phyloP scores from a whole-genome alignment of 37 sponge, comb jelly and placozoan species.

The Hexactinellida sp. region DNA sequence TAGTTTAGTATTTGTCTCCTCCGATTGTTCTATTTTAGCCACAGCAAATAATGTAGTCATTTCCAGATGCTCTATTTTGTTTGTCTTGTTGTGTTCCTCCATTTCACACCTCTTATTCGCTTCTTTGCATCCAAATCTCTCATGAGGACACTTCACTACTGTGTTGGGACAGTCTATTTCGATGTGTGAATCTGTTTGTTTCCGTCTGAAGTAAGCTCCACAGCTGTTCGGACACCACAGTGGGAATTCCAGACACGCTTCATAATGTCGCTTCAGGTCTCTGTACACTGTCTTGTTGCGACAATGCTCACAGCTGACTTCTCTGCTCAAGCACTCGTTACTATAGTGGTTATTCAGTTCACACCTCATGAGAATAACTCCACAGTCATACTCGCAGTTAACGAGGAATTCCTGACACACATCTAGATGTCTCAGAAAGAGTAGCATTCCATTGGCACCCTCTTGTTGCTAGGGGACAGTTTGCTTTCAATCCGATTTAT shows the following conservation, averaged over 20 bases:
- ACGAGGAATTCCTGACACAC: neutral
- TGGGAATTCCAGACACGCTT: neutral
- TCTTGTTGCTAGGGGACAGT: neutral
- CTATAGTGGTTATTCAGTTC: neutral
- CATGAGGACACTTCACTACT: neutral
- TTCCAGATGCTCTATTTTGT: neutral
- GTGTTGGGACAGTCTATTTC: neutral
- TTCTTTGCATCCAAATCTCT: neutral
- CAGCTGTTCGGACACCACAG: neutral
- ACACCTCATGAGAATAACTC: neutral
- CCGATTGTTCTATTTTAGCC: neutral
- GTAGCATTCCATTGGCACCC: neutral
- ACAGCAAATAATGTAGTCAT: neutral
- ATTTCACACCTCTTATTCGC: neutral
- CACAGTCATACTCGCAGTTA: neutral
- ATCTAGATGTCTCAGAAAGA: neutral
- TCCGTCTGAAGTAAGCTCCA: neutral
- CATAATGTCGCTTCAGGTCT: neutral
- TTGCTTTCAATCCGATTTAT: slow-evolving; percentile 24
- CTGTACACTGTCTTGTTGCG: neutral
- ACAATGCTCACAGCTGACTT: neutral
- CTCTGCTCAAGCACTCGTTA: neutral
- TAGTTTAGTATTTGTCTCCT: neutral
- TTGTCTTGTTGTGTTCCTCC: neutral
- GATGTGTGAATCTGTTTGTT: neutral